phyloP scores from a whole-genome alignment of 2,888 invertebrate species.

The Arge pagana region DNA sequence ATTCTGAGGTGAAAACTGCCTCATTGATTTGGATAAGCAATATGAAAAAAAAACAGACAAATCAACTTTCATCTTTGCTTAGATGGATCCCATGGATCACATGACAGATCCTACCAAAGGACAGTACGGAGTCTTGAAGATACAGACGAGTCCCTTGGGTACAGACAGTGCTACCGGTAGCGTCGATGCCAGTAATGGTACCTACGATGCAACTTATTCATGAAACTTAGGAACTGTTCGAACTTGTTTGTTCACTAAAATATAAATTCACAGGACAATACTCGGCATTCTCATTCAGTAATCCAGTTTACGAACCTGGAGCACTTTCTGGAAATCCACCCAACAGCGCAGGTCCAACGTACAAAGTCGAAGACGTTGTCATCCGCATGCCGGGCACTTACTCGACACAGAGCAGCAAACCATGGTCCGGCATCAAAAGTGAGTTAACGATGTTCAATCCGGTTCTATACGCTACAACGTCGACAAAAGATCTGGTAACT shows the following conservation, averaged over 20 bases:
- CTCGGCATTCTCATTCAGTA: conserved; percentile 76
- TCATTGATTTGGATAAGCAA: background rate
- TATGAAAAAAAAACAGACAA: background rate
- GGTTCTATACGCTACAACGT: no score
- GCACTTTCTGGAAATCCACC: conserved; percentile 60
- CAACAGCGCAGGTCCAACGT: conserved; percentile 64
- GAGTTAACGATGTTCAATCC: no score
- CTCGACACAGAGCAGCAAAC: conserved; percentile 56
- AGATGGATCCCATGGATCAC: conserved; percentile 69
- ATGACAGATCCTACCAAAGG: conserved; percentile 58
- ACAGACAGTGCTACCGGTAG: conserved; percentile 42
- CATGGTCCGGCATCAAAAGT: conserved; percentile 63
- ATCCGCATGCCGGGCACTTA: conserved; percentile 64
- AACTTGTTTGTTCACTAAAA: background rate
- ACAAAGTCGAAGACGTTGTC: conserved; percentile 79
- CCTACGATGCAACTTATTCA: background rate
- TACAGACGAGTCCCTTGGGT: conserved; percentile 70
- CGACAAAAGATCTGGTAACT: no score
- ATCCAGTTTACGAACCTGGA: conserved; percentile 82
- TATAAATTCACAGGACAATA: conserved; percentile 56
- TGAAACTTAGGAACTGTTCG: background rate
- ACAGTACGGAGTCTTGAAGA: conserved; percentile 76
- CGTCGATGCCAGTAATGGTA: conserved; percentile 31
- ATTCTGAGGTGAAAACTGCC: background rate
- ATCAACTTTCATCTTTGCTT: conserved; percentile 2